Percentiles rank a stretch among this genome's conserved stretches.
phyloP scores from a whole-genome alignment of 2,797 vertebrate species.

The Melanotaenia parkinsoni region DNA sequence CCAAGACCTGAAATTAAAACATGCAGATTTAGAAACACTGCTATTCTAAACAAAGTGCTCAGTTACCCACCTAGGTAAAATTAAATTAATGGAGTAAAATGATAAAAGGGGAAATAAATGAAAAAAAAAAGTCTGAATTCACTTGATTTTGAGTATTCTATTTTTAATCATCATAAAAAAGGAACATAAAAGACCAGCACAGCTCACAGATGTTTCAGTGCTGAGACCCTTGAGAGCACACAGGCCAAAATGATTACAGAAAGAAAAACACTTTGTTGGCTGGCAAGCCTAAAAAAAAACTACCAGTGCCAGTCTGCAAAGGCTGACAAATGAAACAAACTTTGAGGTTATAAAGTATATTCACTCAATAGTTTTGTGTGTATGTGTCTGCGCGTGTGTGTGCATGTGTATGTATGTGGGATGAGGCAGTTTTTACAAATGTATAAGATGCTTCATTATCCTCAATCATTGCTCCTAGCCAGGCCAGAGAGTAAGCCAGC shows the following conservation, averaged over 20 bases:
- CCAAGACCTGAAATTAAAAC: slow-evolving; percentile 66
- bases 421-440: not conserved
- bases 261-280: slow-evolving; percentile 36
- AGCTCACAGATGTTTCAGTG: slow-evolving; percentile 33
- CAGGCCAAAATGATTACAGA: slow-evolving; percentile 44
- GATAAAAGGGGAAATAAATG: slow-evolving; percentile 25
- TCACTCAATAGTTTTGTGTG: not conserved
- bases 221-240: slow-evolving; percentile 26
- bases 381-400: too few species aligned
- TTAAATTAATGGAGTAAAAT: slow-evolving; percentile 61
- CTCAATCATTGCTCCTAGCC: slow-evolving; percentile 22
- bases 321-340: slow-evolving; percentile 22
- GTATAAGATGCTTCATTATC: slow-evolving; percentile 9
- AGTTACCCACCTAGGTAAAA: slow-evolving; percentile 63
- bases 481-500: slow-evolving; percentile 1
- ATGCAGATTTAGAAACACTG: slow-evolving; percentile 41
- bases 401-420: not conserved
- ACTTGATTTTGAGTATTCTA: slow-evolving; percentile 55
- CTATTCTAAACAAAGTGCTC: slow-evolving; percentile 60
- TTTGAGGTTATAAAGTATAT: slow-evolving; percentile 14
- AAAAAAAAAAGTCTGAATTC: slow-evolving; percentile 41
- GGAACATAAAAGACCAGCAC: slow-evolving; percentile 42
- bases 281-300: slow-evolving; percentile 49
- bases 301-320: slow-evolving; percentile 34
- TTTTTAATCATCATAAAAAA: slow-evolving; percentile 65